Conservation (phyloP, 92 coral and sea anemone species). For the Nematostella vectensis region DNA sequence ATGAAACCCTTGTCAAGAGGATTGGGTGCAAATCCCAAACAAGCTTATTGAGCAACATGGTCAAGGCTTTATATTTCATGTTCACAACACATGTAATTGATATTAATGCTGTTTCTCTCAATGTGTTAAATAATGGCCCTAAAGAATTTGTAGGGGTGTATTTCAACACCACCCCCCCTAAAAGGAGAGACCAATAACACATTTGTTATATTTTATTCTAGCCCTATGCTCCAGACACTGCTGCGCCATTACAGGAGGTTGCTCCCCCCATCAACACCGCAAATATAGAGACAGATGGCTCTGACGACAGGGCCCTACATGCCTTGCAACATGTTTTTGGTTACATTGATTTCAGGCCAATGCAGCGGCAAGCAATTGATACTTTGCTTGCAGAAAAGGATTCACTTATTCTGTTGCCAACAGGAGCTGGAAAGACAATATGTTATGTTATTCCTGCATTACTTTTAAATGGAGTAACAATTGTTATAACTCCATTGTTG, state of each 20-base stretch:
- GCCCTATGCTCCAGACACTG: neutral
- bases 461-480: conserved; percentile 23
- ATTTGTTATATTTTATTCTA: too few species aligned
- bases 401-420: conserved; percentile 40
- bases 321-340: conserved; percentile 8
- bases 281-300: neutral
- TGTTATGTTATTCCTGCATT: conserved; percentile 59
- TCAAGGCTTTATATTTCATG: too few species aligned
- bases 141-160: too few species aligned
- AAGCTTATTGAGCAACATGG: neutral
- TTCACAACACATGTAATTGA: too few species aligned
- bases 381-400: conserved; percentile 10
- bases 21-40: neutral
- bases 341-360: conserved; percentile 21
- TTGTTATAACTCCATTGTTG: conserved; percentile 35
- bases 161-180: too few species aligned
- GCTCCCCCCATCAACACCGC: neutral
- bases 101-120: too few species aligned
- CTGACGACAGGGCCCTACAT: conserved; percentile 4
- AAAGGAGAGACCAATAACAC: too few species aligned
- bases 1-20: neutral
- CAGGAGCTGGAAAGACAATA: conserved; percentile 53
- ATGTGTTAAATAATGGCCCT: too few species aligned
- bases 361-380: conserved; percentile 30
- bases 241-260: neutral